Conservation (phyloP, 2,797 vertebrate species). For the Ctenochaetus hawaiiensis region DNA sequence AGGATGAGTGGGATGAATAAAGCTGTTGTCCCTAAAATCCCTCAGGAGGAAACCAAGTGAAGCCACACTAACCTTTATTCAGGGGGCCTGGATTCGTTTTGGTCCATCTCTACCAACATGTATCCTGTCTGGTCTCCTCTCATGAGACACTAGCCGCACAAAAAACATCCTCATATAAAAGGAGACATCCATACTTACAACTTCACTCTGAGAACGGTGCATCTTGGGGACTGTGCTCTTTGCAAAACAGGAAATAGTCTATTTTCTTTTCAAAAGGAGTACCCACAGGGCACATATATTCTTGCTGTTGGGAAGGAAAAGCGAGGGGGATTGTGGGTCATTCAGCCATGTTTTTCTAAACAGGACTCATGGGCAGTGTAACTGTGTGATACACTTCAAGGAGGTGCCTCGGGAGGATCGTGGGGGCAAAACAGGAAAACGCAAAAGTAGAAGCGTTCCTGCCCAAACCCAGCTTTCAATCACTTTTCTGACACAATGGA, state of each 20-base stretch:
- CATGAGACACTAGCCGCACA: slow-evolving; percentile 28
- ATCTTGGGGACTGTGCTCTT: slow-evolving; percentile 44
- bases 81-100: slow-evolving; percentile 33
- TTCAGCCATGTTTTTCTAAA: slow-evolving; percentile 48
- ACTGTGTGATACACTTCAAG: slow-evolving; percentile 45
- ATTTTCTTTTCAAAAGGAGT: slow-evolving; percentile 70
- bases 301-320: slow-evolving; percentile 57
- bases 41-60: slow-evolving; percentile 37
- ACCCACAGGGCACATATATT: slow-evolving; percentile 59
- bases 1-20: slow-evolving; percentile 43
- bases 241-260: slow-evolving; percentile 76
- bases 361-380: slow-evolving; percentile 45
- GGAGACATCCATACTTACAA: slow-evolving; percentile 34
- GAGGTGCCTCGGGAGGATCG: slow-evolving; percentile 20
- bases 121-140: slow-evolving; percentile 42
- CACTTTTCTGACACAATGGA: slow-evolving; percentile 72
- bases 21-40: slow-evolving; percentile 34
- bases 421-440: slow-evolving; percentile 75
- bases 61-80: slow-evolving; percentile 17
- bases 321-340: slow-evolving; percentile 56
- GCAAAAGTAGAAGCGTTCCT: slow-evolving; percentile 46
- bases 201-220: slow-evolving; percentile 25
- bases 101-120: slow-evolving; percentile 37
- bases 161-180: slow-evolving; percentile 46
- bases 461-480: slow-evolving; percentile 60